Conservation (phyloP, 2,113 vertebrate species). For the Pteronura brasiliensis region DNA sequence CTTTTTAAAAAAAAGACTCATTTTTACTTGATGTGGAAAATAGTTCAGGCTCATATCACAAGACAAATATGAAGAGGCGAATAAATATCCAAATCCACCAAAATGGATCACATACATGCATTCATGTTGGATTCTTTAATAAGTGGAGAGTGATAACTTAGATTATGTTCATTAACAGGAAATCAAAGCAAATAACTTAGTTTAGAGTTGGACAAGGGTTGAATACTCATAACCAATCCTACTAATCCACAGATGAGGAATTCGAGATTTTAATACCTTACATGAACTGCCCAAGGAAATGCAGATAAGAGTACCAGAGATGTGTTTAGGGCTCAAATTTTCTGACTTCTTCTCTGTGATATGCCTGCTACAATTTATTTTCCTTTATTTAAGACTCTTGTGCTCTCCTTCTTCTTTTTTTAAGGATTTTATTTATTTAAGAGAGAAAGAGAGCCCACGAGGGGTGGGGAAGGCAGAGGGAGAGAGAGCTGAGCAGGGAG, state of each 20-base stretch:
- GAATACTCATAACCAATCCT: not conserved
- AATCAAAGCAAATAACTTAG: not conserved
- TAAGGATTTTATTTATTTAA: not conserved
- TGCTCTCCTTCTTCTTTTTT: not conserved
- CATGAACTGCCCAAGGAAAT: not conserved
- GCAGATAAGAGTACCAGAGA: not conserved
- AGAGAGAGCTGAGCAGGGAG: not conserved
- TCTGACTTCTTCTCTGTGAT: not conserved
- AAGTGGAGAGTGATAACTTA: not conserved
- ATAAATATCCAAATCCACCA: not conserved
- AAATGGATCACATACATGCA: rapidly evolving
- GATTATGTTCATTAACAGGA: not conserved
- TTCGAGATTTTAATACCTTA: not conserved
- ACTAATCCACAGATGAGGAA: not conserved
- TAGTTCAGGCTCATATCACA: not conserved
- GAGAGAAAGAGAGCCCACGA: not conserved
- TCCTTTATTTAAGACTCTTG: not conserved
- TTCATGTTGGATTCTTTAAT: not conserved
- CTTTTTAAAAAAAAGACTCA: not conserved
- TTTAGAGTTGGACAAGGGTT: not conserved
- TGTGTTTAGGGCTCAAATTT: not conserved
- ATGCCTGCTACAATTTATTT: not conserved
- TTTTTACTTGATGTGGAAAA: not conserved
- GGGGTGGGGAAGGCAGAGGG: too few relatives aligned
- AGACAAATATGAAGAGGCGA: not conserved